Evolutionary conservation across 2,888 invertebrate species (phyloP).

Genomic region (Blera fallax): DNA sequence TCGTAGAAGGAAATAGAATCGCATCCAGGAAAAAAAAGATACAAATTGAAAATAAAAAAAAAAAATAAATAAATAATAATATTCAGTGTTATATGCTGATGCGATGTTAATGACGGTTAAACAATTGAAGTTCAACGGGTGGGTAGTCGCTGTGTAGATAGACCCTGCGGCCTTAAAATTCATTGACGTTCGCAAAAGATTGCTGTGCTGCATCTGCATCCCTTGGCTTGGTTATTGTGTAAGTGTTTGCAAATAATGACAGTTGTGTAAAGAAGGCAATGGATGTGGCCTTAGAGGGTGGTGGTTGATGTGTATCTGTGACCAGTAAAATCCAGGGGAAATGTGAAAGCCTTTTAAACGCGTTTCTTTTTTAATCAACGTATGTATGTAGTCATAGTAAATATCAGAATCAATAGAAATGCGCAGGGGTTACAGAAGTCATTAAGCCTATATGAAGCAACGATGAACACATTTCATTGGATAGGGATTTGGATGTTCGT

Average conservation of each 20-base stretch:
- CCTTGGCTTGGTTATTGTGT: conserved; percentile 19
- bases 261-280: conserved; percentile 25
- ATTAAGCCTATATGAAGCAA: neutral
- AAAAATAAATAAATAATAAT: neutral
- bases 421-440: neutral
- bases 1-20: conserved; percentile 4
- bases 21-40: neutral
- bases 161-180: neutral
- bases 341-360: neutral
- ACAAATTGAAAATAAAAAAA: neutral
- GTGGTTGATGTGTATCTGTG: neutral
- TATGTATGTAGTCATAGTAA: neutral
- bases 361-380: neutral
- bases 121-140: conserved; percentile 28
- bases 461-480: neutral
- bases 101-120: conserved; percentile 42
- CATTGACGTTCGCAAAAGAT: neutral
- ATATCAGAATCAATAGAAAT: neutral
- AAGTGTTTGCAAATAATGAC: conserved; percentile 35
- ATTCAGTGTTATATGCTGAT: conserved; percentile 29
- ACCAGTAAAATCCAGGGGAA: neutral
- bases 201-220: neutral
- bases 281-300: neutral
- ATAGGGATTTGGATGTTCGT: too few relatives aligned
- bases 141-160: neutral